Percentiles rank a stretch among this genome's conserved stretches.
These are phyloP conservation scores for Noctua comes DNA, from an alignment of 2,888 invertebrate species.

Conservation along the genomic window DNA sequence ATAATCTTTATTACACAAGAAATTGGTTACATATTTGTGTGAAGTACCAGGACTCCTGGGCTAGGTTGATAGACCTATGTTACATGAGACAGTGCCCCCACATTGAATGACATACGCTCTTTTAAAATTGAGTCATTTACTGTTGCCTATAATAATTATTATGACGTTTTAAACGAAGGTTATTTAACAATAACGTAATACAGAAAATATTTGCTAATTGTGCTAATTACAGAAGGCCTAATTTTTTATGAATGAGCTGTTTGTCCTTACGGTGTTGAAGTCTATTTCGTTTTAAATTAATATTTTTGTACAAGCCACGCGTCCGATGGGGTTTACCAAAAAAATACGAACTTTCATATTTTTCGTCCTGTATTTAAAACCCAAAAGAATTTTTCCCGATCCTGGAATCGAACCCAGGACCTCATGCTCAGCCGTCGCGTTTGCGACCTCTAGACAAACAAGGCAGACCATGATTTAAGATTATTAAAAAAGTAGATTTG, in stretches of 20 bases:
- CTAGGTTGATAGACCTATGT: no score
- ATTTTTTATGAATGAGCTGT: slow-evolving; percentile 12
- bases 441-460: no score
- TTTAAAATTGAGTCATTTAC: not conserved
- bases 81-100: no score
- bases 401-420: no score
- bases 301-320: not conserved
- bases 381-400: no score
- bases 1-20: no score
- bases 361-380: no score
- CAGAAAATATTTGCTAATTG: slow-evolving; percentile 28
- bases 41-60: no score
- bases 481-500: not conserved
- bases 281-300: slow-evolving; percentile 2
- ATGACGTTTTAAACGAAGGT: slow-evolving; percentile 36
- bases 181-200: slow-evolving; percentile 19
- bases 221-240: slow-evolving; percentile 31
- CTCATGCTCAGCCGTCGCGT: no score
- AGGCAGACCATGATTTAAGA: no score
- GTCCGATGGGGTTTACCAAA: not conserved
- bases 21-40: no score
- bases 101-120: not conserved
- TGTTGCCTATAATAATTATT: not conserved
- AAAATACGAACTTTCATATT: not conserved
- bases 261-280: not conserved